Evolutionary conservation across 2,113 vertebrate species (phyloP).

Genomic region (Nasalis larvatus): DNA sequence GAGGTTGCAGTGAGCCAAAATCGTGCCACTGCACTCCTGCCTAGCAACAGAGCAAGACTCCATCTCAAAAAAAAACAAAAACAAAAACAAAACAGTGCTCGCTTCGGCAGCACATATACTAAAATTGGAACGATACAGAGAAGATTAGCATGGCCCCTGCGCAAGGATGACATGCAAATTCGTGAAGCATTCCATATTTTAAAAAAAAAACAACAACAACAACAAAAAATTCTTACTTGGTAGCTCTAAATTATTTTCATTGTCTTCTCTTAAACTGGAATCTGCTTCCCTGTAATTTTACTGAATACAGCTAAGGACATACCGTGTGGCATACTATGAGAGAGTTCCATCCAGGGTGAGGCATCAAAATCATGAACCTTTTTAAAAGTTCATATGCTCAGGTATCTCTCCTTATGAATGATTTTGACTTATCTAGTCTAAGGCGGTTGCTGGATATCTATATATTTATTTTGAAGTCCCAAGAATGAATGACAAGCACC

Average conservation of each 20-base stretch:
- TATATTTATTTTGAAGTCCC: background rate
- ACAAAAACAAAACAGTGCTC: no score
- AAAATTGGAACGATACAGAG: no score
- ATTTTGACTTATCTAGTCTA: background rate
- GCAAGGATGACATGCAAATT: no score
- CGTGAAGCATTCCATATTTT: no score
- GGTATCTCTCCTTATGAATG: background rate
- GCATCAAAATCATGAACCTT: background rate
- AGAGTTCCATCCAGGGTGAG: background rate
- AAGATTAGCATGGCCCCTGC: no score
- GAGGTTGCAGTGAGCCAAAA: no score
- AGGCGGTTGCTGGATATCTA: background rate
- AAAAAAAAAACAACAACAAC: no score
- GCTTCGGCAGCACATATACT: no score
- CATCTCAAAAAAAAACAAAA: no score
- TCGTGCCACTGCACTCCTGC: no score
- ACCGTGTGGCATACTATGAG: background rate
- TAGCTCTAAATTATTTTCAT: background rate
- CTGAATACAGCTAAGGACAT: background rate
- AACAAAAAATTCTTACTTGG: background rate
- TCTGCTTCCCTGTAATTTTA: background rate
- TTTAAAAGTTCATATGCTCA: background rate
- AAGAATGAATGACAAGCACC: background rate
- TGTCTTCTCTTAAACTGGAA: conserved; percentile 6
- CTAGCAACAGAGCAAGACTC: no score